A percentile compares a stretch with the other conserved stretches of the same genome.
Evolutionary conservation across 2,888 invertebrate genomes (phyloP).

Genomic region (Horisme vitalbata): DNA sequence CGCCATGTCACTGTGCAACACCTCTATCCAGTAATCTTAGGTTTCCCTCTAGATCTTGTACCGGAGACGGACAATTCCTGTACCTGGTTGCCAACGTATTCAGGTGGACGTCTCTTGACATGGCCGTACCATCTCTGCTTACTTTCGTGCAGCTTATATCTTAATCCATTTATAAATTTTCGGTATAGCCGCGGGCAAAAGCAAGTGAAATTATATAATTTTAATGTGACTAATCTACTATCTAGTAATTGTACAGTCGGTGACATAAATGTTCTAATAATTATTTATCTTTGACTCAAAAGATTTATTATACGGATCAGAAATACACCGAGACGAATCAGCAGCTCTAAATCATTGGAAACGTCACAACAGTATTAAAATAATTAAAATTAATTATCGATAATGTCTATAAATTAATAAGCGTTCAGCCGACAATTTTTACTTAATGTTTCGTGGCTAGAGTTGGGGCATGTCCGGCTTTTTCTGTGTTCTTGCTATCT

Average conservation of each 20-base stretch:
- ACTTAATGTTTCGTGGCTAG: slow-evolving; percentile 42
- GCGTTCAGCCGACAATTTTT: slow-evolving; percentile 41
- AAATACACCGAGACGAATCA: slow-evolving; percentile 26
- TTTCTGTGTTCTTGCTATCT: not conserved
- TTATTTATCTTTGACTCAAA: slow-evolving; percentile 2
- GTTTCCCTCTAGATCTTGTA: too few species aligned
- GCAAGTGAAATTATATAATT: too few species aligned
- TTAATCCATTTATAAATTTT: too few species aligned
- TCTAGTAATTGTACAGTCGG: not conserved
- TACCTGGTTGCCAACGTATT: too few species aligned
- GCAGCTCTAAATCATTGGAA: slow-evolving; percentile 29
- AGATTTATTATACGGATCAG: slow-evolving; percentile 12
- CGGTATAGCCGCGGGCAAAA: too few species aligned
- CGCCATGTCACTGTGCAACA: too few species aligned
- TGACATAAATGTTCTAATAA: too few species aligned
- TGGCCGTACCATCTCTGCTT: too few species aligned
- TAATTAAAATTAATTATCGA: slow-evolving; percentile 56
- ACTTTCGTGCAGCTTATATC: too few species aligned
- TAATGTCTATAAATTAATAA: slow-evolving; percentile 54
- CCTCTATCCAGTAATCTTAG: too few species aligned
- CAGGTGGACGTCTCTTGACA: too few species aligned
- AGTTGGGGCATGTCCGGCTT: slow-evolving; percentile 16
- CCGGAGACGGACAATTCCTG: too few species aligned
- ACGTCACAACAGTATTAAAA: slow-evolving; percentile 48
- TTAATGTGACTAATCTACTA: not conserved